Evolutionary conservation across 2,113 vertebrate genomes (phyloP), one percentile per base, ranked within the genome.

Genomic region (Malaclemys terrapin): DNA sequence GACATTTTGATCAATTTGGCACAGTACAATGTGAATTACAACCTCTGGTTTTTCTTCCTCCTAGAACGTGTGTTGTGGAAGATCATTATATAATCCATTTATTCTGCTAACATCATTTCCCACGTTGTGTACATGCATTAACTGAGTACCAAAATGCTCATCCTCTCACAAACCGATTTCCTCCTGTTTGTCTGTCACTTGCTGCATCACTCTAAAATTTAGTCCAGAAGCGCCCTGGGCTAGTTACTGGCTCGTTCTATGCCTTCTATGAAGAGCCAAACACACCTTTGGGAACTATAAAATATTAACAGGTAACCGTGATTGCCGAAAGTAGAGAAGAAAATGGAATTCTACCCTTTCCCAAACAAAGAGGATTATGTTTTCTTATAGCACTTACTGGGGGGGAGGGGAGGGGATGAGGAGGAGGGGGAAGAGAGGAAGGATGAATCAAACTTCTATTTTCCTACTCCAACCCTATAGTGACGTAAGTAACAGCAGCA

Each of bases 21-120:
- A 16, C 13, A 8, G 1, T 0, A 52, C 0, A 1, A 59, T 3
- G 10, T 1, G 53, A 45, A 19, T 35, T 50, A 22, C 12, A 0
- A 0, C 47, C 79, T 35, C 27, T 85, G 86, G 42, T 16, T 35
- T 81, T 22, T 52, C 57, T 53, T 53, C 14, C 35, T 80, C 12
- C 53, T 81, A 38, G 14, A 8, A 38, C 1, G 13, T 12, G 11
- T 8, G 20, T 38, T 54, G n/a, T 52, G 22, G 80, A 54, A 81
- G n/a, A 82, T 54, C 12, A 24, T n/a, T 81, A 38, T 11, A 38
- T n/a, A 82, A 54, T 14, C 22, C 35, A 81, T 54, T 54, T 81
- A 54, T 38, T 54, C 35, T 82, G 50, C 52, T 42, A n/a, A n/a
- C 52, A 19, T 38, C 35, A 22, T 54, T 82, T 72, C 52, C 35